These are phyloP conservation scores for Pteronotus mesoamericanus DNA, from an alignment of 2,797 vertebrate species.

Conservation along the genomic window DNA sequence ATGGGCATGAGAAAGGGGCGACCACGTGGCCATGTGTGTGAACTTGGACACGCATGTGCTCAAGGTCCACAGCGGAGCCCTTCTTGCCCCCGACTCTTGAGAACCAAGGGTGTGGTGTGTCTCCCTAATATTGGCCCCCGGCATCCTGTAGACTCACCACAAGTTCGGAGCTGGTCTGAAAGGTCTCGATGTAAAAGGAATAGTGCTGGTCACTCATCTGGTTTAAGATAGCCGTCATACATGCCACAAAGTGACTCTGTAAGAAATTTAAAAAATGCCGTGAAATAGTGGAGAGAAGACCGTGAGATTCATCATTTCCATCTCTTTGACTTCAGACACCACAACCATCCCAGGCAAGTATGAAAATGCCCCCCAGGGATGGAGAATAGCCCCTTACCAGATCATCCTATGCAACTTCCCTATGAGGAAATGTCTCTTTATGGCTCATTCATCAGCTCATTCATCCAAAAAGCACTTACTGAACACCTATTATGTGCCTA, in stretches of 20 bases:
- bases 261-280: background rate
- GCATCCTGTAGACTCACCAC: conserved; percentile 86
- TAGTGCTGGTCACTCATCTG: conserved; percentile 96
- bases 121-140: accelerated
- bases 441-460: background rate
- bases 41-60: background rate
- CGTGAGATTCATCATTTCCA: background rate
- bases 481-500: background rate
- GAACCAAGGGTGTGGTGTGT: background rate
- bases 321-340: background rate
- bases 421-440: background rate
- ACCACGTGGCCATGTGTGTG: too few species aligned
- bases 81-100: background rate
- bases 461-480: background rate
- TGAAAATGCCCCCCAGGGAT: background rate
- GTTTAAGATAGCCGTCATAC: conserved; percentile 96
- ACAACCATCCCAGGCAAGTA: background rate
- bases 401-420: background rate
- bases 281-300: background rate
- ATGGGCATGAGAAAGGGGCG: background rate
- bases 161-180: conserved; percentile 88
- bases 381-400: background rate
- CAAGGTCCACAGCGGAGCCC: background rate
- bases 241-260: conserved; percentile 96
- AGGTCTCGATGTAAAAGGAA: conserved; percentile 93